Conservation (phyloP, 2,113 vertebrate species). For the Condylura cristata region DNA sequence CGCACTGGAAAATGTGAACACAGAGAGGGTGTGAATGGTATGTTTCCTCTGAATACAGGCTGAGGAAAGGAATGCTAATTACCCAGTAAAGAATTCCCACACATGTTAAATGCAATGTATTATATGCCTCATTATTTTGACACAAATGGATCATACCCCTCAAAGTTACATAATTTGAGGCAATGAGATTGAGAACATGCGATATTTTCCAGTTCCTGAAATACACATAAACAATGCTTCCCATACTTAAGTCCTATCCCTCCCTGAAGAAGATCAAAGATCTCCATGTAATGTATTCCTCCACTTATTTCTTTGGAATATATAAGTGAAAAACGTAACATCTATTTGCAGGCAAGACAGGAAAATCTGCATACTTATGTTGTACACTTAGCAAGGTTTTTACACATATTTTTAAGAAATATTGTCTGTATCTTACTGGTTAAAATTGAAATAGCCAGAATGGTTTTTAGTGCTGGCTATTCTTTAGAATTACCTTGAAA, state of each 20-base stretch:
- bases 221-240: slow-evolving; percentile 38
- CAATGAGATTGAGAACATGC: slow-evolving; percentile 1
- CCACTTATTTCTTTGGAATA: slow-evolving; percentile 28
- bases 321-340: not conserved
- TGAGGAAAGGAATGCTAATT: slow-evolving; percentile 78
- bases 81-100: slow-evolving; percentile 73
- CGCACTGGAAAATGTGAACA: slow-evolving; percentile 66
- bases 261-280: not conserved
- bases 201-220: slow-evolving; percentile 64
- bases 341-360: not conserved
- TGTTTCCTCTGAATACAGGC: slow-evolving; percentile 73
- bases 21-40: slow-evolving; percentile 76
- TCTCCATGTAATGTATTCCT: slow-evolving; percentile 23
- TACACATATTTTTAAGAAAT: slow-evolving; percentile 10
- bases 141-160: slow-evolving; percentile 67
- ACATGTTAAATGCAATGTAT: slow-evolving; percentile 67
- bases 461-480: slow-evolving; percentile 4
- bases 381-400: slow-evolving; percentile 11
- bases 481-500: slow-evolving; percentile 17
- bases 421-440: not conserved
- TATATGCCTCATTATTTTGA: slow-evolving; percentile 66
- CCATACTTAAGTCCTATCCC: not conserved
- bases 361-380: not conserved
- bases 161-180: slow-evolving; percentile 61
- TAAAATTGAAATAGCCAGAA: slow-evolving; percentile 18